Evolutionary conservation across 2,888 invertebrate genomes (phyloP), one percentile per base, ranked within the genome.

Genomic region (Volucella inanis): DNA sequence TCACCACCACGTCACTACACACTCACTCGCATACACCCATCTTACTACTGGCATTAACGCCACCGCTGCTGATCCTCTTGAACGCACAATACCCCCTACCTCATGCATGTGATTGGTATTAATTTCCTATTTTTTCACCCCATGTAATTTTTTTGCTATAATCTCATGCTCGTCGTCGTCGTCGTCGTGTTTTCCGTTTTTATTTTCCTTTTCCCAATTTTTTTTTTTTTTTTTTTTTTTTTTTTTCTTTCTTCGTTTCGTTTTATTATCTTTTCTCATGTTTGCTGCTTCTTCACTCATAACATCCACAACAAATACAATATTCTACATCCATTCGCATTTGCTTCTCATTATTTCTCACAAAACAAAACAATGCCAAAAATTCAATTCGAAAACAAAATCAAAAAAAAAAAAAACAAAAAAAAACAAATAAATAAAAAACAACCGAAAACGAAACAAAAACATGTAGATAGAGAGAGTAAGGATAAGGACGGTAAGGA

Each of bases 401-500:
- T 43, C 49, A 62, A 65, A 76, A 31, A 78, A 87, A 80, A 78
- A 50, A 50, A 71, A 82, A 70, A 80, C 87, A 22, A 14, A n/a
- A n/a, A 45, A 64, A 64, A 75, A 39, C 49, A 62, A 65, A 76
- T 15, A 78, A 87, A 80, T 76, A 50, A 50, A 71, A 82, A 70
- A 80, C 87, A 22, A 14, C 39, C 39, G 15, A 49, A 15, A 41
- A 57, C 47, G 65, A 62, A 18, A 52, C 62, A 57, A 65, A 61
- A 75, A 59, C 62, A 87, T 83, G 71, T 88, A 97, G 97, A 96
- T 93, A 96, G 96, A 93, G 96, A 96, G 89, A 94, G 94, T 75
- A 96, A 96, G 92, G 96, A 96, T 88, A 96, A 96, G 90, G 96
- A 96, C 70, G 94, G 94, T 57, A 95, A 95, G 90, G 97, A 96